Conservation (phyloP, 2,888 invertebrate genomes). For the Lasioglossum vierecki region DNA sequence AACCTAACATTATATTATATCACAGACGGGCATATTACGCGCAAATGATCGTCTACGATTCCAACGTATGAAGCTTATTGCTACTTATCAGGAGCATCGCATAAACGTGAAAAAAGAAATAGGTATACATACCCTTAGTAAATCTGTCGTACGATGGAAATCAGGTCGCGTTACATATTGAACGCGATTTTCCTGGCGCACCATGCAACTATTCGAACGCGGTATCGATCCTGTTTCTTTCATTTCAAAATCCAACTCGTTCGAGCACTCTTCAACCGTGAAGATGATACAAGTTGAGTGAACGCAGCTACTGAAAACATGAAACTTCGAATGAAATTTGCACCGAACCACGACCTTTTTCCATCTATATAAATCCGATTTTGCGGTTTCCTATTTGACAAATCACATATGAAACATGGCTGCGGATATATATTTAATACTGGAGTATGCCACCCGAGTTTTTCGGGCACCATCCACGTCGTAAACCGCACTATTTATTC, state of each 20-base stretch:
- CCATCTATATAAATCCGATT: slow-evolving; percentile 11
- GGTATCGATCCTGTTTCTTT: slow-evolving; percentile 56
- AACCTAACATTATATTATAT: too few relatives aligned
- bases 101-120: slow-evolving; percentile 12
- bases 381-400: slow-evolving; percentile 10
- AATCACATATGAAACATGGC: slow-evolving; percentile 6
- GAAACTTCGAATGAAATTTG: slow-evolving; percentile 18
- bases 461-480: neutral
- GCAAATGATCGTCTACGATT: neutral
- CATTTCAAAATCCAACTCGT: slow-evolving; percentile 51
- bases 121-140: slow-evolving; percentile 21
- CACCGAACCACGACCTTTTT: slow-evolving; percentile 10
- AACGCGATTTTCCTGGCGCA: slow-evolving; percentile 53
- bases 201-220: slow-evolving; percentile 44
- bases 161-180: slow-evolving; percentile 52
- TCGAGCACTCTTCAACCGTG: slow-evolving; percentile 41
- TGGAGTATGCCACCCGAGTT: too few relatives aligned
- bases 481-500: neutral
- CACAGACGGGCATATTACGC: too few relatives aligned
- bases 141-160: slow-evolving; percentile 44
- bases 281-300: slow-evolving; percentile 50
- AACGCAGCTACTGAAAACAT: slow-evolving; percentile 22
- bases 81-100: neutral
- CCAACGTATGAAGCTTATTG: neutral
- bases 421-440: neutral